Evolutionary conservation across 2,113 vertebrate species (phyloP), one percentile per base, ranked within the genome.

Genomic region (Ifrita kowaldi): DNA sequence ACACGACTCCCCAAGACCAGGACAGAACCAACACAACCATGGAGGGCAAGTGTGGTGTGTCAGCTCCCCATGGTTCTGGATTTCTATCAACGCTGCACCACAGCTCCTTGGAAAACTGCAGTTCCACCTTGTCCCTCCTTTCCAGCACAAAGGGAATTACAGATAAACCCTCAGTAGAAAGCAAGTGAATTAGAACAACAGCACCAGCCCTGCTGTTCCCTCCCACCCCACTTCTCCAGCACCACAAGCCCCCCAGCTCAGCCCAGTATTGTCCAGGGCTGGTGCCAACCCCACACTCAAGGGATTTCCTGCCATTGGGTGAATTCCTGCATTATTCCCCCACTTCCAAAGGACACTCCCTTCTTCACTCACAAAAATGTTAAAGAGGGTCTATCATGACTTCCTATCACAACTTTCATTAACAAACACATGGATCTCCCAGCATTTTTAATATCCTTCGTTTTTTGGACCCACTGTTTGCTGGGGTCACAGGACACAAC

Each of bases 381-480:
- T n/a, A 26, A 62, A 65, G 22, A 39, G 63, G 42, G 18, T 44
- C 50, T 1, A 8, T 3, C 44, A 28, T 1, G 1, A 23, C 24
- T 57, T 69, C 26, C 26, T 30, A 7, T 1, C 63, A 4, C 0
- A 0, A 5, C 16, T 82, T 50, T 4, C 44, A 16, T 13, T 23
- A 52, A 63, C 11, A 42, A 69, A 41, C 1, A 7, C 16, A 6
- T 0, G 9, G 12, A 28, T 16, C 46, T 64, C 44, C 39, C 15
- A 18, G 28, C 3, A 7, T 13, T 56, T 71, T 84, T 33, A 37
- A 13, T 8, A 14, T 9, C 44, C 47, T 35, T 10, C 37, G 7
- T 9, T 37, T 53, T 21, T 27, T 21, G 63, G 67, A 37, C 32
- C 16, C 52, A 15, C 22, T 7, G 2, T 24, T 53, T 0, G 0